Base-by-base conservation (phyloP, 1,140 invertebrate species). In the Drosophila novamexicana region DNA sequence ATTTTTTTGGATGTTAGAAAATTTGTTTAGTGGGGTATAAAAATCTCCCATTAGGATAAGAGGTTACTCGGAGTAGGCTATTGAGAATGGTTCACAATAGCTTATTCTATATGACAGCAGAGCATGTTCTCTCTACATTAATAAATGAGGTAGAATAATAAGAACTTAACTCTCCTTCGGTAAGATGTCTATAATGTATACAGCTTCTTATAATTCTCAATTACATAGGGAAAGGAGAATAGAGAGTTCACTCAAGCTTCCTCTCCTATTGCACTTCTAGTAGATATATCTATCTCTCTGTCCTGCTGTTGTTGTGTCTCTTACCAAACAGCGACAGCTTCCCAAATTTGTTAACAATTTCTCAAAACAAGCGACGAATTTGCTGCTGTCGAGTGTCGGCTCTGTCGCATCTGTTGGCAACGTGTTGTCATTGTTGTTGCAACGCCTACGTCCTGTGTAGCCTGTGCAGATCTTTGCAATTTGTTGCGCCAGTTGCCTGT, bases 321-420 rank as follows among this genome's bases (percentile, higher is more conserved):
- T 42, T 59, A 10, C 29, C 49, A 63, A 29, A 40, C 53, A 29
- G 45, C 22, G 22, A 50, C 50, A 61, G 57, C 44, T 40, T 68
- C 37, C 57, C 53, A 71, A 71, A 70, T 75, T 75, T 75, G 72
- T 75, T 44, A 75, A 70, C 72, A 70, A 63, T 75, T 73, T 69
- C 16, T 36, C n/a, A 54, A 68, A 57, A 70, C 72, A 75, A 70
- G 72, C 65, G 16, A 57, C 57, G 42, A 42, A 36, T 53, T 50
- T 56, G 34, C 61, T 39, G 29, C 49, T 39, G 47, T 45, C 14
- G 57, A 16, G 8, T 32, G 57, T 47, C 9, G 34, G 22, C 22
- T 16, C 7, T 36, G 58, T 29, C 32, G 57, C 42, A 47, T 39
- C 16, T 53, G 29, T 12, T 34, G 44, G 42, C 58, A 61, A 61